Conservation (phyloP, 2,888 invertebrate species). For the Meteorus cinctellus region DNA sequence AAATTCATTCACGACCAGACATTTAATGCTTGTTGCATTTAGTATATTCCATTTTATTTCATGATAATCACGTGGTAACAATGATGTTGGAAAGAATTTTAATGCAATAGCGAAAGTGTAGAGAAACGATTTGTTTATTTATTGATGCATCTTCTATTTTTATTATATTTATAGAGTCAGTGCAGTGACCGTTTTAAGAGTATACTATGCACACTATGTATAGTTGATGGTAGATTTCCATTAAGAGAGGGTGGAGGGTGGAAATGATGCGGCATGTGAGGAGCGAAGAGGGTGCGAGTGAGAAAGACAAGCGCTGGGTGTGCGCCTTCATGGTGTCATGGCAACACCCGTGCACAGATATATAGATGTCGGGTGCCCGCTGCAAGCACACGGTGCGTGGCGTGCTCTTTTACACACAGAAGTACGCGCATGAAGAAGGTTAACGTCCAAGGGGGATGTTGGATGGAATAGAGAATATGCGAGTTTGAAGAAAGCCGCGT, state of each 20-base stretch:
- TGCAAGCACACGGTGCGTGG: background rate
- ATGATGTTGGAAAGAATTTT: background rate
- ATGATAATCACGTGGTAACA: background rate
- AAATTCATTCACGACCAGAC: conserved; percentile 5
- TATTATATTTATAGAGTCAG: background rate
- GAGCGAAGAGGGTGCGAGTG: conserved; percentile 42
- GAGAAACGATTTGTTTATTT: background rate
- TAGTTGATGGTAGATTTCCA: conserved; percentile 3
- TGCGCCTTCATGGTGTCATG: conserved; percentile 69
- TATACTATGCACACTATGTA: conserved; percentile 13
- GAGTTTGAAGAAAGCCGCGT: conserved; percentile 9
- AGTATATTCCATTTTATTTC: background rate
- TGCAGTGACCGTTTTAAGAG: conserved; percentile 24
- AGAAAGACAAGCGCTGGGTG: conserved; percentile 60
- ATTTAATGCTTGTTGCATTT: background rate
- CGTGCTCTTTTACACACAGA: conserved; percentile 5
- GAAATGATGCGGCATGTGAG: conserved; percentile 35
- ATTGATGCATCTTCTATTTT: background rate
- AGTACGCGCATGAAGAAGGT: conserved; percentile 20
- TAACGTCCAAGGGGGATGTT: conserved; percentile 12
- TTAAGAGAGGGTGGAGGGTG: conserved; percentile 20
- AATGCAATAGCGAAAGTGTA: background rate
- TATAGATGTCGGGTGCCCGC: conserved; percentile 4
- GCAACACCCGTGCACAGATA: conserved; percentile 65
- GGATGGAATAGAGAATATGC: background rate